Percentiles rank a stretch among this genome's conserved stretches.
Evolutionary conservation across 2,888 invertebrate genomes (phyloP).

Genomic region (Phengaris arion): DNA sequence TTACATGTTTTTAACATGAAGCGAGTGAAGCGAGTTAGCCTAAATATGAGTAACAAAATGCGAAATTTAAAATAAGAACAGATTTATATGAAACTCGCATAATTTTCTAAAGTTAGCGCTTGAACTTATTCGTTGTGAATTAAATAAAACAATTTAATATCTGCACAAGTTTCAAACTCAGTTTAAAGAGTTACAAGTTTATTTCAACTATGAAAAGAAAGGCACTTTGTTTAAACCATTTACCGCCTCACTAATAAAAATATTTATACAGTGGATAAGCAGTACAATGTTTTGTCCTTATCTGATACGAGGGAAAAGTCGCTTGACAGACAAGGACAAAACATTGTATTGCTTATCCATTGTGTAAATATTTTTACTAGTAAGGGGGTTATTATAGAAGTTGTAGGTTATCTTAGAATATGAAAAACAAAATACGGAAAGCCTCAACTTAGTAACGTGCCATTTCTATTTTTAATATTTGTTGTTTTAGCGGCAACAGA

Average conservation of each 20-base stretch:
- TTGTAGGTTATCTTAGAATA: not conserved
- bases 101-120: not conserved
- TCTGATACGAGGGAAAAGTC: no score
- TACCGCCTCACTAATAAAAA: no score
- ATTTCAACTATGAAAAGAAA: not conserved
- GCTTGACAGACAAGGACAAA: no score
- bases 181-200: constrained; percentile 5
- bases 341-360: no score
- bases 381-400: no score
- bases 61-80: not conserved
- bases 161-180: constrained; percentile 8
- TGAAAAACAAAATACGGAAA: not conserved
- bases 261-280: no score
- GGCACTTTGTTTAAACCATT: not conserved
- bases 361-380: no score
- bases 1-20: no score
- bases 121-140: constrained; percentile 6
- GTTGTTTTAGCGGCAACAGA: no score
- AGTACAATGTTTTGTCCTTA: no score
- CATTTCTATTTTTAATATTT: no score
- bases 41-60: not conserved
- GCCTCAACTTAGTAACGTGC: no score
- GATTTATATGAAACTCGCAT: constrained; percentile 5
- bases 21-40: not conserved
- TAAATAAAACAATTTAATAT: constrained; percentile 14